Conservation (phyloP, 2,888 invertebrate species). For the Melinopterus prodromus region DNA sequence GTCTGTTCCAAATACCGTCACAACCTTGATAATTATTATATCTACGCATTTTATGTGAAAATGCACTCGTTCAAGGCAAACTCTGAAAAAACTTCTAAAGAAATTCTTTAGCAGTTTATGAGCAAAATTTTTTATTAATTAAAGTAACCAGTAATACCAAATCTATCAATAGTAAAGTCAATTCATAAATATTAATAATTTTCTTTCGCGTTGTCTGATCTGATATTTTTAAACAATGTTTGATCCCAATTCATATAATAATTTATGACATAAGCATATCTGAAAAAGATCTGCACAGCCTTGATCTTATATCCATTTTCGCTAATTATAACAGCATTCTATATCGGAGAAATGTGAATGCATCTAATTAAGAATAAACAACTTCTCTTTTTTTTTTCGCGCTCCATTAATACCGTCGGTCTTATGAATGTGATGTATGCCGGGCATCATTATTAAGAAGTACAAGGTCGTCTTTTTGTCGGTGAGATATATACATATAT, state of each 20-base stretch:
- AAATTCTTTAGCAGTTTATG: too few relatives aligned
- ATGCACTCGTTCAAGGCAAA: too few relatives aligned
- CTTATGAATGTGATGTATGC: constrained; percentile 5
- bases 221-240: not conserved
- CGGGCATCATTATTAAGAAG: constrained; percentile 26
- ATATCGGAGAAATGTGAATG: constrained; percentile 11
- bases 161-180: too few relatives aligned
- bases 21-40: too few relatives aligned
- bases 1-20: too few relatives aligned
- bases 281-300: constrained; percentile 10
- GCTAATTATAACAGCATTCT: not conserved
- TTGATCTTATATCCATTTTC: constrained; percentile 31
- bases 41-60: too few relatives aligned
- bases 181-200: too few relatives aligned
- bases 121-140: too few relatives aligned
- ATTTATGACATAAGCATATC: not conserved
- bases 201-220: not conserved
- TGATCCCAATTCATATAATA: not conserved
- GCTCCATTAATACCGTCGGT: not conserved
- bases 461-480: constrained; percentile 36
- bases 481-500: constrained; percentile 29
- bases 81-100: too few relatives aligned
- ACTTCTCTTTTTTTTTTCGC: not conserved
- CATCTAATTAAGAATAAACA: constrained; percentile 17
- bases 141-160: too few relatives aligned